Evolutionary conservation across 1,140 invertebrate genomes (phyloP).

Genomic region (Orius laevigatus): DNA sequence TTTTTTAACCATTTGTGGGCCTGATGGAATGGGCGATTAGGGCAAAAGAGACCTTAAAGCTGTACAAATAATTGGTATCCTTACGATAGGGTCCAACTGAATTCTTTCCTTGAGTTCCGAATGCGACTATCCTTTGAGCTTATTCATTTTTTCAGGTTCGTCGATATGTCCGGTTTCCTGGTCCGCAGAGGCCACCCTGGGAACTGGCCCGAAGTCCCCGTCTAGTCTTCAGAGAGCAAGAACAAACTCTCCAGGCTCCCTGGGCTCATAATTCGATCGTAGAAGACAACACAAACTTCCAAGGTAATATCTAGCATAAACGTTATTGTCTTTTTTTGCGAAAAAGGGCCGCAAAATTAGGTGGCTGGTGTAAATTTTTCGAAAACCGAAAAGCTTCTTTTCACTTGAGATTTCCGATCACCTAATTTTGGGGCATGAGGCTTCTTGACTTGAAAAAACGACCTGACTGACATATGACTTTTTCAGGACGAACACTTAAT

Average conservation of each 20-base stretch:
- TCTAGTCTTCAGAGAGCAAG: constrained; percentile 13
- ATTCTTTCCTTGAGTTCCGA: no score
- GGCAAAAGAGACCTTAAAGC: no score
- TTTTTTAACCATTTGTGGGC: no score
- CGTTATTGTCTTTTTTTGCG: no score
- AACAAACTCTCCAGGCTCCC: neutral
- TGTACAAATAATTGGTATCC: no score
- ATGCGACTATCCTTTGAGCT: no score
- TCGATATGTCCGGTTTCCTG: constrained; percentile 13
- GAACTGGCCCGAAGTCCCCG: constrained; percentile 8
- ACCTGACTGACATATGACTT: no score
- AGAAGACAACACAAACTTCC: no score
- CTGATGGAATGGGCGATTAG: no score
- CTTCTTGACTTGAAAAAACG: no score
- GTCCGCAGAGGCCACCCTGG: constrained; percentile 8
- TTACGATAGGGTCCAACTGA: no score
- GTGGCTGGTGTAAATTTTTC: neutral
- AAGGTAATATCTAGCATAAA: neutral
- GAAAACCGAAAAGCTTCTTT: neutral
- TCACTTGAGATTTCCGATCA: neutral
- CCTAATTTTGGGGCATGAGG: neutral
- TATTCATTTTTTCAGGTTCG: constrained; percentile 4
- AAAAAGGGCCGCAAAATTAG: neutral
- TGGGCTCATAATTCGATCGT: constrained; percentile 9
- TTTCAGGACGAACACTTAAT: no score